phyloP scores from a whole-genome alignment of 2,113 vertebrate species.

The Pteruthius melanotis region DNA sequence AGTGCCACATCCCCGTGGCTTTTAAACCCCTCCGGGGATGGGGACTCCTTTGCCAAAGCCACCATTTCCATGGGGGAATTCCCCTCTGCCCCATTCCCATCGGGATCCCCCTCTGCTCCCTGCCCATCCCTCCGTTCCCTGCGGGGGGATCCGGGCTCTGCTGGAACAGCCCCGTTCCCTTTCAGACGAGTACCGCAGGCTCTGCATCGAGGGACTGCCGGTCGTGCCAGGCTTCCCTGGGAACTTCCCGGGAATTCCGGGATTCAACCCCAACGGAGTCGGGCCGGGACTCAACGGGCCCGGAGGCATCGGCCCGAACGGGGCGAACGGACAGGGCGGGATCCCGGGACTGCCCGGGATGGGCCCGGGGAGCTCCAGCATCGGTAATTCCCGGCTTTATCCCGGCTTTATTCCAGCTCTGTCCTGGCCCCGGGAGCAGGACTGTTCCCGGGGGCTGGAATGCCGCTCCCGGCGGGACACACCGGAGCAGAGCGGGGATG shows the following conservation, averaged over 20 bases:
- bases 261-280: slow-evolving; percentile 37
- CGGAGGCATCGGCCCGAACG: slow-evolving; percentile 58
- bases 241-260: slow-evolving; percentile 53
- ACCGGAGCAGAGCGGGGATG: neutral
- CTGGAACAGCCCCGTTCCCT: neutral
- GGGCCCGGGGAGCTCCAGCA: slow-evolving; percentile 66
- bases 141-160: neutral
- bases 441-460: neutral
- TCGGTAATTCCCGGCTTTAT: slow-evolving; percentile 60
- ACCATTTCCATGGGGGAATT: neutral
- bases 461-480: neutral
- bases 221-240: slow-evolving; percentile 62
- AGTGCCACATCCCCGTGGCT: neutral
- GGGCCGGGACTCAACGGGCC: slow-evolving; percentile 69
- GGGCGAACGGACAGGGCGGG: slow-evolving; percentile 68
- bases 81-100: neutral
- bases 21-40: neutral
- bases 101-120: neutral
- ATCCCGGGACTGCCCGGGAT: slow-evolving; percentile 70
- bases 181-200: slow-evolving; percentile 83
- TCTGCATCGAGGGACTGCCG: slow-evolving; percentile 84
- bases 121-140: neutral
- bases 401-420: too few species aligned
- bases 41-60: neutral
- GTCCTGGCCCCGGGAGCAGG: neutral